Percentiles rank a stretch among this genome's conserved stretches.
Evolutionary conservation across 2,888 invertebrate genomes (phyloP).

Genomic region (Pachliopta kotzebuea): DNA sequence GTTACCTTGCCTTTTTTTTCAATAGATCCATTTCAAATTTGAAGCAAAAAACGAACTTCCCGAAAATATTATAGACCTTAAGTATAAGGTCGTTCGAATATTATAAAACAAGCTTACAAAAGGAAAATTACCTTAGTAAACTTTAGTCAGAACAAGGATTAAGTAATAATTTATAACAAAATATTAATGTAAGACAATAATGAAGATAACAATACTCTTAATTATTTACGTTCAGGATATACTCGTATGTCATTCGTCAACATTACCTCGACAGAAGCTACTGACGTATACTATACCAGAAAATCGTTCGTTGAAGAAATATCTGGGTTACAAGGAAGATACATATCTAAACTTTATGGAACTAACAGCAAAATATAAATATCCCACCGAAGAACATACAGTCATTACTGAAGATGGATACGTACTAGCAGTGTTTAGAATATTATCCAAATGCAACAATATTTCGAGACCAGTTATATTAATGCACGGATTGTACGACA

Average conservation of each 20-base stretch:
- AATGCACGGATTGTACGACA: conserved; percentile 49
- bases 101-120: conserved; percentile 64
- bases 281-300: conserved; percentile 52
- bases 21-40: background rate
- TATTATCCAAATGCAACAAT: conserved; percentile 44
- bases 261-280: conserved; percentile 37
- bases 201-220: conserved; percentile 24
- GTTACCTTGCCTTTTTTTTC: background rate
- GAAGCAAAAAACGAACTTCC: conserved; percentile 28
- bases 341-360: conserved; percentile 48
- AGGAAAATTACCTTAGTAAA: conserved; percentile 49
- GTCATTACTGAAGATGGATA: conserved; percentile 47
- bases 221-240: conserved; percentile 14
- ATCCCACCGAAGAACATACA: conserved; percentile 37
- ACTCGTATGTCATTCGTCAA: background rate
- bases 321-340: conserved; percentile 59
- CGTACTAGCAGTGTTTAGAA: conserved; percentile 39
- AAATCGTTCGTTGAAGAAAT: conserved; percentile 49
- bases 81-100: conserved; percentile 59
- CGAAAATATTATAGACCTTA: conserved; percentile 48
- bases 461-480: conserved; percentile 38
- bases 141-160: conserved; percentile 46
- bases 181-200: conserved; percentile 20
- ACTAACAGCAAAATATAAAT: conserved; percentile 41
- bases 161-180: conserved; percentile 40